Evolutionary conservation across 2,888 invertebrate species (phyloP), one percentile per base, ranked within the genome.

Genomic region (Sussaba pulchella): DNA sequence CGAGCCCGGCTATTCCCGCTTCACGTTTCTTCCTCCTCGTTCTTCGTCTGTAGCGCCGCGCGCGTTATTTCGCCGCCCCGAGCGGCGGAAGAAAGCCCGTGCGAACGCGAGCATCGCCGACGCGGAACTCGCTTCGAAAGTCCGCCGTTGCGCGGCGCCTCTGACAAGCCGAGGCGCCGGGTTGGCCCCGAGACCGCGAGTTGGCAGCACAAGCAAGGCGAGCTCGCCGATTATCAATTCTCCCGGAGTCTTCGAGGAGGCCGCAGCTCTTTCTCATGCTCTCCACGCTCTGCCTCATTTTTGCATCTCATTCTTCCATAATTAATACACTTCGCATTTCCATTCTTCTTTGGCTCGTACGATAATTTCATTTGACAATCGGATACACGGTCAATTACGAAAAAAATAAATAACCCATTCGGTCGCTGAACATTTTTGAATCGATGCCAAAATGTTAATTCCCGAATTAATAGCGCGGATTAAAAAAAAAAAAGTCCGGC

Each of bases 181-280:
- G 74, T 86, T 87, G 72, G 52, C 61, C 63, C 71, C 50, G 43
- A 47, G 52, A 66, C 87, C 91, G 86, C 81, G 80, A 92, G 92
- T 86, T 90, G 89, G 91, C 92, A 91, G 91, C 92, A 92, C 91
- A 84, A 85, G 89, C 87, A 91, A 87, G 92, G 90, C 87, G 71
- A 50, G 50, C 47, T n/a, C n/a, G 63, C 26, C 24, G 43, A 75
- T 66, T 54, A 64, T 74, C 73, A 78, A 73, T 77, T 67, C 75
- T 61, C 26, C 64, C 75, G 71, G 14, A 64, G 59, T 66, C 70
- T 70, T 66, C 50, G 70, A 17, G 52, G 70, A 59, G 43, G 69
- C 12, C 47, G 64, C 54, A 64, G 39, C 64, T 47, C 64, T 12
- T n/a, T n/a, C n/a, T n/a, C n/a, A n/a, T n/a, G n/a, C n/a, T 12